phyloP scores from a whole-genome alignment of 2,113 vertebrate species.

The Erpornis zantholeuca region DNA sequence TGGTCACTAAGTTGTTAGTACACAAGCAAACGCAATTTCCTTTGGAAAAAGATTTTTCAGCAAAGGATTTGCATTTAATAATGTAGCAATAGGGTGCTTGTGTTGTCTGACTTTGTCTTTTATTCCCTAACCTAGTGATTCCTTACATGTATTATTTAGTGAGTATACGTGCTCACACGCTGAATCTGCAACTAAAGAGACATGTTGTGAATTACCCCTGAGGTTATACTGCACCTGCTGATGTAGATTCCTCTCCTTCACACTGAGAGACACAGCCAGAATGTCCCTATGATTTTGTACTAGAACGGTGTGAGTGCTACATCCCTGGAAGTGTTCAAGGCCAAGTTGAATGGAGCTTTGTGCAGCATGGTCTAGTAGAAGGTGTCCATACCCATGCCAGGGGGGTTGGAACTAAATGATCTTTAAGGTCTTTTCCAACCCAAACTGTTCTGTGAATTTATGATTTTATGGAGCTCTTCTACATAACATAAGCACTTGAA shows the following conservation, averaged over 20 bases:
- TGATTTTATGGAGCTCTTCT: background rate
- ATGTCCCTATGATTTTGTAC: background rate
- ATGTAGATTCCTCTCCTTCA: background rate
- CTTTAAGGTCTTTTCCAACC: background rate
- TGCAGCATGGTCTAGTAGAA: background rate
- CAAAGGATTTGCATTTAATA: background rate
- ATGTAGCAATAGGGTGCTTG: background rate
- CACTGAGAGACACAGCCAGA: background rate
- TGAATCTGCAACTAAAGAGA: background rate
- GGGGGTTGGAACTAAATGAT: background rate
- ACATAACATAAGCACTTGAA: background rate
- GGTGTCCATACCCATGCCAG: rapidly evolving
- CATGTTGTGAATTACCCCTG: background rate
- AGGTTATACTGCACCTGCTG: background rate
- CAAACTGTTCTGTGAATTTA: background rate
- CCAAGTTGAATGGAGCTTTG: rapidly evolving
- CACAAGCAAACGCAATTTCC: background rate
- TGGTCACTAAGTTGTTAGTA: background rate
- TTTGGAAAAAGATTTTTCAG: background rate
- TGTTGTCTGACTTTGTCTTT: background rate
- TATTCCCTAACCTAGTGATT: background rate
- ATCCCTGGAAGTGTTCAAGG: background rate
- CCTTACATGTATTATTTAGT: background rate
- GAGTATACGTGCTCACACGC: background rate
- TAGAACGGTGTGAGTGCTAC: rapidly evolving